phyloP scores from a whole-genome alignment of 2,797 vertebrate species.

The Pantherophis alleghaniensis region DNA sequence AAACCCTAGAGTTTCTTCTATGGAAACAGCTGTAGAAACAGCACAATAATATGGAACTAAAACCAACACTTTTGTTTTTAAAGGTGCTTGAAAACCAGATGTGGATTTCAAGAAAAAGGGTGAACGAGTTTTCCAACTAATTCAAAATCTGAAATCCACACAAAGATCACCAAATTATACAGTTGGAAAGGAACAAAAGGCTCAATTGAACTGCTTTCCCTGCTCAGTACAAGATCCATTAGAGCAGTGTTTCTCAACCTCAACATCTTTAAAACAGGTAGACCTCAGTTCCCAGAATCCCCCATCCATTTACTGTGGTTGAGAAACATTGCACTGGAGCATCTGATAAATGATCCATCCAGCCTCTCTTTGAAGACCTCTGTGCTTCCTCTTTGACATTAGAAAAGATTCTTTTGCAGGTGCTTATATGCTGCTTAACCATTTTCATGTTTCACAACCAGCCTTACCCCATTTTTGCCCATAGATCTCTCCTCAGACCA shows the following conservation, averaged over 20 bases:
- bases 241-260: background rate
- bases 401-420: background rate
- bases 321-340: background rate
- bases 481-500: background rate
- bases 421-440: background rate
- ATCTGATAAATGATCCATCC: background rate
- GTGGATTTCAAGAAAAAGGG: background rate
- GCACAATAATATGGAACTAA: background rate
- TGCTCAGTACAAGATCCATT: background rate
- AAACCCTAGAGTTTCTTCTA: background rate
- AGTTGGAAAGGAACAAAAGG: background rate
- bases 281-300: background rate
- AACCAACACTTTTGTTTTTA: background rate
- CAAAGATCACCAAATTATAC: background rate
- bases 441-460: background rate
- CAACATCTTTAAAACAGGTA: background rate
- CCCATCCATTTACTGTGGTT: background rate
- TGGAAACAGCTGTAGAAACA: background rate
- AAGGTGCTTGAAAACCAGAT: background rate
- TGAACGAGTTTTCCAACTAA: background rate
- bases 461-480: background rate
- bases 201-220: background rate
- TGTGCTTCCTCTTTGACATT: background rate
- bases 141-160: background rate
- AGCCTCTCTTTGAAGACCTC: background rate